Percentiles rank a stretch among this genome's conserved stretches.
Conservation (phyloP, 2,113 vertebrate species). For the Indri indri region DNA sequence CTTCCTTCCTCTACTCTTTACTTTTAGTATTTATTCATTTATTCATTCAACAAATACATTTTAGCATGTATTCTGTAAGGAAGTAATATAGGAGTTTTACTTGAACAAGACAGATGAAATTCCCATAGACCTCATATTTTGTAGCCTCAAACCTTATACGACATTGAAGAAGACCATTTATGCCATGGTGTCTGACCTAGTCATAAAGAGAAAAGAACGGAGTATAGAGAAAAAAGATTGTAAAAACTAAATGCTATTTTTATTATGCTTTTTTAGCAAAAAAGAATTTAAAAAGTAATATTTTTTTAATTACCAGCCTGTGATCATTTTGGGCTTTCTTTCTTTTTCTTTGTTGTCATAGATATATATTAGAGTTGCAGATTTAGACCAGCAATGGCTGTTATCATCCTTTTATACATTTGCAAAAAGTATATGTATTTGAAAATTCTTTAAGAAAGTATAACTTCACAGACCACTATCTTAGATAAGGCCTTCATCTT, state of each 20-base stretch:
- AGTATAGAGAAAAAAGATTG: not conserved
- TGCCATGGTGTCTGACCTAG: not conserved
- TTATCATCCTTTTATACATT: not conserved
- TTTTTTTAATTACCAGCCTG: not conserved
- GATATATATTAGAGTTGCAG: not conserved
- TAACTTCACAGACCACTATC: not conserved
- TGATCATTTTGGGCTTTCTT: not conserved
- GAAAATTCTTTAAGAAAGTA: not conserved
- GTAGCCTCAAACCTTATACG: not conserved
- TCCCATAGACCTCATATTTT: not conserved
- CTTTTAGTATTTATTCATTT: not conserved
- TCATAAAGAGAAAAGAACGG: not conserved
- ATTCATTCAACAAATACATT: not conserved
- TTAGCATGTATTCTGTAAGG: not conserved
- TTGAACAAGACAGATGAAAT: not conserved
- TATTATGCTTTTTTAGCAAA: not conserved
- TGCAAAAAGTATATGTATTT: not conserved
- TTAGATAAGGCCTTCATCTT: not conserved
- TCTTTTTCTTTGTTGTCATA: not conserved
- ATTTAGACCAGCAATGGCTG: not conserved
- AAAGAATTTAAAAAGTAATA: not conserved
- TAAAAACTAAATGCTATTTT: not conserved
- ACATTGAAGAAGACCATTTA: not conserved
- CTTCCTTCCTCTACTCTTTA: not conserved
- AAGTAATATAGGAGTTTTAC: not conserved